Percentiles rank a stretch among this genome's conserved stretches.
Evolutionary conservation across 30 jellyfish, hydroid and myxozoan genomes (phyloP).

Genomic region (Cassiopea xamachana): DNA sequence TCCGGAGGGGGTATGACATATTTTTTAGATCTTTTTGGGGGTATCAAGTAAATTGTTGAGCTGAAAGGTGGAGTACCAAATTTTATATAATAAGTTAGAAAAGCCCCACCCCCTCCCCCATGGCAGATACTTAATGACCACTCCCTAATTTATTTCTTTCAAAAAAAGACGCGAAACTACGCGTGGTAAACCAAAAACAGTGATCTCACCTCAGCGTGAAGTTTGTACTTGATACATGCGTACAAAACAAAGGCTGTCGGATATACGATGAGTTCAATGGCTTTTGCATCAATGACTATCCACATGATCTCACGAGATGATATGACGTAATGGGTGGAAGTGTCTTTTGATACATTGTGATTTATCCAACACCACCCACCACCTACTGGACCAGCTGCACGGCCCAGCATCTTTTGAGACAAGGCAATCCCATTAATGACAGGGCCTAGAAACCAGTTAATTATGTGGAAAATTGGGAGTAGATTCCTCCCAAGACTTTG

Average conservation of each 20-base stretch:
- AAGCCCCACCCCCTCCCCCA: too few species aligned
- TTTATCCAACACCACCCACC: slow-evolving; percentile 99
- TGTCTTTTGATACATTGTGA: not conserved
- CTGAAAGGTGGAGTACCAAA: too few species aligned
- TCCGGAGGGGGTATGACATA: too few species aligned
- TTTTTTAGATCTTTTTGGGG: too few species aligned
- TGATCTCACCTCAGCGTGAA: slow-evolving; percentile 75
- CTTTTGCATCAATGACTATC: slow-evolving; percentile 89
- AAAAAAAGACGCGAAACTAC: too few species aligned
- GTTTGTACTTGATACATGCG: slow-evolving; percentile 57
- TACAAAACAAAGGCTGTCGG: slow-evolving; percentile 53
- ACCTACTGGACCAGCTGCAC: slow-evolving; percentile 70
- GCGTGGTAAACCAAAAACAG: not conserved
- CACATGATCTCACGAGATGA: slow-evolving; percentile 35
- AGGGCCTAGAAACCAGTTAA: slow-evolving; percentile 87
- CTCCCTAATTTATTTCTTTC: too few species aligned
- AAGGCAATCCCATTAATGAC: slow-evolving; percentile 71
- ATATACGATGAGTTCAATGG: slow-evolving; percentile 76
- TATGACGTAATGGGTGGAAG: not conserved
- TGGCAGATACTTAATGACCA: too few species aligned
- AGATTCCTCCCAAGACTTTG: slow-evolving; percentile 60
- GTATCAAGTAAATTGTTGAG: too few species aligned
- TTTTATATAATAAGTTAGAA: too few species aligned
- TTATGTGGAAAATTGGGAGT: slow-evolving; percentile 1
- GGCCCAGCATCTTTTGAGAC: slow-evolving; percentile 55